Percentiles rank a stretch among this genome's conserved stretches.
phyloP scores from a whole-genome alignment of 2,797 vertebrate species.

The Synanceia verrucosa region DNA sequence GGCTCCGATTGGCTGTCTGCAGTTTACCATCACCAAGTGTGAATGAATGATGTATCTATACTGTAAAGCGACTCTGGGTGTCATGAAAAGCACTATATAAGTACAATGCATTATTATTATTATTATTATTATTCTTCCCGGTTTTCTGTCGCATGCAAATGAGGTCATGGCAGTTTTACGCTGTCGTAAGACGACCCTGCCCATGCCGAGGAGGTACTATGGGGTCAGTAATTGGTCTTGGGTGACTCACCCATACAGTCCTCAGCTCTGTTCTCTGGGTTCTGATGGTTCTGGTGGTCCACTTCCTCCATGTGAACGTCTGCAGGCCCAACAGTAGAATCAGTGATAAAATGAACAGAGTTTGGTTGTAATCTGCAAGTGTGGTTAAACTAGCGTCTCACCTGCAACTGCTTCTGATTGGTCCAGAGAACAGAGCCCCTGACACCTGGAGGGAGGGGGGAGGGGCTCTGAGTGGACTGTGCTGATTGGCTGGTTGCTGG shows the following conservation, averaged over 20 bases:
- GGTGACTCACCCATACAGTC: conserved; percentile 52
- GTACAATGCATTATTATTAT: too few species aligned
- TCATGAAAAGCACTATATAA: too few species aligned
- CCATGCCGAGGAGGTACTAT: too few species aligned
- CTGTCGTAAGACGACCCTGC: too few species aligned
- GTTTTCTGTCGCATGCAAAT: too few species aligned
- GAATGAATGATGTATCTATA: too few species aligned
- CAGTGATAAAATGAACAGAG: not conserved
- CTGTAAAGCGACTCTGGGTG: too few species aligned
- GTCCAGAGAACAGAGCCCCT: not conserved
- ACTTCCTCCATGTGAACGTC: conserved; percentile 46
- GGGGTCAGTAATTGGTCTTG: too few species aligned
- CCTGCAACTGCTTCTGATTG: conserved; percentile 30
- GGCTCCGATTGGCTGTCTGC: too few species aligned
- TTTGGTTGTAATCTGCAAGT: not conserved
- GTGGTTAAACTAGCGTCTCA: conserved; percentile 19
- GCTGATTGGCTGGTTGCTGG: conserved; percentile 10
- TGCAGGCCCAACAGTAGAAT: not conserved
- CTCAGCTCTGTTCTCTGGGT: not conserved
- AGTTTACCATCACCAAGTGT: too few species aligned
- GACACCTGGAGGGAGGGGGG: not conserved
- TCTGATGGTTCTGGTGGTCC: not conserved
- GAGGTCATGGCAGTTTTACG: too few species aligned
- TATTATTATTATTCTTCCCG: too few species aligned
- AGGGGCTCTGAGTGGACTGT: conserved; percentile 15